Conservation (phyloP, 2,113 vertebrate genomes). For the Psittacula cyanocephala region DNA sequence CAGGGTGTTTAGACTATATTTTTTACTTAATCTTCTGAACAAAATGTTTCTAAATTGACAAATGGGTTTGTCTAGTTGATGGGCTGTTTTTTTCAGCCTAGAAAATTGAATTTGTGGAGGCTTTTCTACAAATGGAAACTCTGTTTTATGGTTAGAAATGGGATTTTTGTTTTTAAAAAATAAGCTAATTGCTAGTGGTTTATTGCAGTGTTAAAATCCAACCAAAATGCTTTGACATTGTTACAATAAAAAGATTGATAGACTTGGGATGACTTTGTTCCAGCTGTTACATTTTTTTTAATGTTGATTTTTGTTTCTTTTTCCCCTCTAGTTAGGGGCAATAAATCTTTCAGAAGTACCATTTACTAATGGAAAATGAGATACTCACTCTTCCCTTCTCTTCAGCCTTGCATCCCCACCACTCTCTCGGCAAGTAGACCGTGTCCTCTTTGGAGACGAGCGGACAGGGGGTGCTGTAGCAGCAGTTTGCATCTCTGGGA, state of each 20-base stretch:
- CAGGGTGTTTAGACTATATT: not conserved
- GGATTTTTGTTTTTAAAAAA: not conserved
- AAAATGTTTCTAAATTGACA: not conserved
- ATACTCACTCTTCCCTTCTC: not conserved
- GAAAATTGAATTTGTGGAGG: not conserved
- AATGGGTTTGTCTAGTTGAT: not conserved
- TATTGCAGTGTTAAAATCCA: not conserved
- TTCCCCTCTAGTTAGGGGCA: not conserved
- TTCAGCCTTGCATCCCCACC: not conserved
- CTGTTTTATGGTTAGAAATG: not conserved
- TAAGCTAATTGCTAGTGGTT: not conserved
- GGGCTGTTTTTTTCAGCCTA: not conserved
- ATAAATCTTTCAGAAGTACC: not conserved
- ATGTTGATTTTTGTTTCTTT: not conserved
- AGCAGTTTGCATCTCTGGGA: not conserved
- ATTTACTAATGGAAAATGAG: not conserved
- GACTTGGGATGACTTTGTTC: not conserved
- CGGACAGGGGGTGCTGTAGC: not conserved
- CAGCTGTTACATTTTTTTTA: not conserved
- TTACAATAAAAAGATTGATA: not conserved
- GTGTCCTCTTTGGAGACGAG: not conserved
- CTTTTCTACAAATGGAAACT: not conserved
- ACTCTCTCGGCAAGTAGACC: rapidly evolving
- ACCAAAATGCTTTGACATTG: not conserved
- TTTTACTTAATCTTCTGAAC: not conserved